These are phyloP conservation scores for Sphaerodactylus townsendi DNA, from an alignment of 2,113 vertebrate species.

Conservation along the genomic window DNA sequence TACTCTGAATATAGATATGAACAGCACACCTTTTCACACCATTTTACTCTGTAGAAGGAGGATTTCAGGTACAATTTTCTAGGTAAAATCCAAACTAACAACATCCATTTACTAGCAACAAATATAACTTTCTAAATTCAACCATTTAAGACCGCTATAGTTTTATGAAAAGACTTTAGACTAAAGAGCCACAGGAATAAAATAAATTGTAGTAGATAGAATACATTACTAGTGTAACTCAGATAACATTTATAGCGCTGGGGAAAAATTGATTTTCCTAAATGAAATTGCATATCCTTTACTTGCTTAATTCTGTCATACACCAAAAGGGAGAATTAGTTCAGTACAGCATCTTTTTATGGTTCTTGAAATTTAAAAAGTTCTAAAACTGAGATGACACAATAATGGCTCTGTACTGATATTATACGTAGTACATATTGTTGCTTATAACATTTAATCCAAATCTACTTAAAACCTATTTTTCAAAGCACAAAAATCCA, in stretches of 20 bases:
- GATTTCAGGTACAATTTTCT: not conserved
- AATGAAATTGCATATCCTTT: not conserved
- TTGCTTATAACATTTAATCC: conserved; percentile 66
- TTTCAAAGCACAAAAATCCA: conserved; percentile 70
- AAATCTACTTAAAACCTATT: conserved; percentile 56
- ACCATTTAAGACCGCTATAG: conserved; percentile 42
- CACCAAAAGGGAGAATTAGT: not conserved
- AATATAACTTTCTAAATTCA: conserved; percentile 35
- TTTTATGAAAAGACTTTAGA: conserved; percentile 40
- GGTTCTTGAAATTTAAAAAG: not conserved
- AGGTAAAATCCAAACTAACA: not conserved
- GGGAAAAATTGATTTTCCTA: conserved; percentile 22
- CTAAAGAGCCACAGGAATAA: conserved; percentile 33
- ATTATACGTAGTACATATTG: conserved; percentile 46
- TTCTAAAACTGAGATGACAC: conserved; percentile 16
- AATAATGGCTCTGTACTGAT: conserved; percentile 27
- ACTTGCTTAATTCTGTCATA: conserved; percentile 21
- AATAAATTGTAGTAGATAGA: conserved; percentile 54
- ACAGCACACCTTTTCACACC: not conserved
- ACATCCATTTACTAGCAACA: not conserved
- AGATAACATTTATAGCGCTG: conserved; percentile 9
- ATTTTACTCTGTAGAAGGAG: conserved; percentile 10
- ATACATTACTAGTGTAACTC: conserved; percentile 25
- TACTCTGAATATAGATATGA: conserved; percentile 26
- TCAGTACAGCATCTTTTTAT: not conserved